These are phyloP conservation scores for Dicerorhinus sumatrensis DNA, from an alignment of 2,113 vertebrate species.

Conservation along the genomic window DNA sequence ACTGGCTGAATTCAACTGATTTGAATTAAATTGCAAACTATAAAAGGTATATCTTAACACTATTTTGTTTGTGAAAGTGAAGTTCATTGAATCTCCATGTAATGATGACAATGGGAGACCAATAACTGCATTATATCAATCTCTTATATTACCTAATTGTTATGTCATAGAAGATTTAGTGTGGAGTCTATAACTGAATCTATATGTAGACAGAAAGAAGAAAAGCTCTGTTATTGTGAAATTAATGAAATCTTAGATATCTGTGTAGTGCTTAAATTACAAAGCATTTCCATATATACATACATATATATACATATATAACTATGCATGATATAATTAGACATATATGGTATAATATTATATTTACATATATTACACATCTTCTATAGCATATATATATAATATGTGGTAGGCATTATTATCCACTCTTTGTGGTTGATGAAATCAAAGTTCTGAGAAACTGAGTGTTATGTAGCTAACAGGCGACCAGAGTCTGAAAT, in stretches of 20 bases:
- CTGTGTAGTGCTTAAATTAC: background rate
- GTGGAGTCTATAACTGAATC: background rate
- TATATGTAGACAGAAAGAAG: background rate
- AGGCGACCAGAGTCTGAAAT: background rate
- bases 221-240: background rate
- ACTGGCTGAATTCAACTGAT: background rate
- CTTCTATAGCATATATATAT: background rate
- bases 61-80: background rate
- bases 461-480: background rate
- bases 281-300: background rate
- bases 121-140: background rate
- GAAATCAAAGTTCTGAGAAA: constrained; percentile 26
- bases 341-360: background rate
- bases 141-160: background rate
- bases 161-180: background rate
- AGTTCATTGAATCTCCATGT: background rate
- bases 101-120: background rate
- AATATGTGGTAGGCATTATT: background rate
- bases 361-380: background rate
- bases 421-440: background rate
- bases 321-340: background rate
- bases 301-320: background rate
- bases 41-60: background rate
- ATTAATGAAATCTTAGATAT: background rate
- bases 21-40: background rate